Evolutionary conservation across 2,888 invertebrate genomes (phyloP).

Genomic region (Ennomos fuscantarius): DNA sequence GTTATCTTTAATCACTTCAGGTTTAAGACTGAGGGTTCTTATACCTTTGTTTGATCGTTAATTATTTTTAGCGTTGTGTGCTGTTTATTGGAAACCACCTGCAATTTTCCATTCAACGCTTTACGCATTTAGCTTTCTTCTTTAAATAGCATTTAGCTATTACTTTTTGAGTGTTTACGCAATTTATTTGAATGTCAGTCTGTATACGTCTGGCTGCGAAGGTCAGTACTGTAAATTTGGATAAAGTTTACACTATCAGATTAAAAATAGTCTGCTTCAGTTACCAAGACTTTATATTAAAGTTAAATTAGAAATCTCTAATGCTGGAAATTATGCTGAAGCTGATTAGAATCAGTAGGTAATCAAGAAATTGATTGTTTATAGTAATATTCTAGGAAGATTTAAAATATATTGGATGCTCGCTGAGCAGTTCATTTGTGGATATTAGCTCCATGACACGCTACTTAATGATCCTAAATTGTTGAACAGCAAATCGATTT

Average conservation of each 20-base stretch:
- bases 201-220: slow-evolving; percentile 56
- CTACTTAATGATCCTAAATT: slow-evolving; percentile 57
- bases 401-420: slow-evolving; percentile 24
- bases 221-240: slow-evolving; percentile 52
- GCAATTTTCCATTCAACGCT: slow-evolving; percentile 53
- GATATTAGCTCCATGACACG: slow-evolving; percentile 45
- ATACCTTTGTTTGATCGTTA: slow-evolving; percentile 7
- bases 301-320: slow-evolving; percentile 6
- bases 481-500: slow-evolving; percentile 39
- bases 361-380: slow-evolving; percentile 12
- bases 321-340: background rate
- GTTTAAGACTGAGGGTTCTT: background rate
- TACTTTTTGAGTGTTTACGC: slow-evolving; percentile 54
- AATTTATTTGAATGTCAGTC: slow-evolving; percentile 53
- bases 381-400: slow-evolving; percentile 23
- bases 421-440: slow-evolving; percentile 34
- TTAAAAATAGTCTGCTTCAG: slow-evolving; percentile 32
- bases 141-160: slow-evolving; percentile 63
- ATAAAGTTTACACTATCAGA: slow-evolving; percentile 48
- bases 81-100: slow-evolving; percentile 25
- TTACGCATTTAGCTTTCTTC: slow-evolving; percentile 60
- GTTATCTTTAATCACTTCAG: background rate
- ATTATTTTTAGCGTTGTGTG: slow-evolving; percentile 13
- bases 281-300: slow-evolving; percentile 11
- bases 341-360: slow-evolving; percentile 5